Conservation (phyloP, 2,797 vertebrate genomes). For the Todus mexicanus region DNA sequence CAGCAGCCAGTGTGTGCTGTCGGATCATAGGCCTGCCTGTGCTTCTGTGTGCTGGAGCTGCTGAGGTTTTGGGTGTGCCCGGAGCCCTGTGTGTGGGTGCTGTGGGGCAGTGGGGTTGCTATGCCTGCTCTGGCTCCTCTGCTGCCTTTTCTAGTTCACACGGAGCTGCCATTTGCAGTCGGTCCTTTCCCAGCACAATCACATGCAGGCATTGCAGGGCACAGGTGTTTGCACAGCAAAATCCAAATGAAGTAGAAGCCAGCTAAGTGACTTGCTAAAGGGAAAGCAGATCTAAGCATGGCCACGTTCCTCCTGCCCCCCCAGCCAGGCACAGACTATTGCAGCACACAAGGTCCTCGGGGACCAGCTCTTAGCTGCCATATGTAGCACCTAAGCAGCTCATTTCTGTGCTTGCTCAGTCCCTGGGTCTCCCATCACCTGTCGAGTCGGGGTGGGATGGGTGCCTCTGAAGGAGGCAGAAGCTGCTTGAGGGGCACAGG, state of each 20-base stretch:
- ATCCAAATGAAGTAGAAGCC: background rate
- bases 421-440: background rate
- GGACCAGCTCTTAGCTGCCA: background rate
- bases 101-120: fast-evolving
- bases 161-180: background rate
- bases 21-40: fast-evolving
- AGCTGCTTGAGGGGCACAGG: background rate
- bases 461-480: background rate
- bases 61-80: background rate
- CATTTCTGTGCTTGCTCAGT: fast-evolving
- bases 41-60: background rate
- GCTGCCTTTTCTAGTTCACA: fast-evolving
- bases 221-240: background rate
- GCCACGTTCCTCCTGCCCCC: fast-evolving
- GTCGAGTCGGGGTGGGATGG: fast-evolving
- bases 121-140: background rate
- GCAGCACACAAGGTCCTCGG: background rate
- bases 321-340: background rate
- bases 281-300: background rate
- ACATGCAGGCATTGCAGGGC: background rate
- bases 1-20: fast-evolving
- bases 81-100: fast-evolving
- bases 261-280: background rate
- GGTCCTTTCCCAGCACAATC: background rate
- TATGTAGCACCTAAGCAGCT: background rate